Percentiles rank a stretch among this genome's conserved stretches.
These are phyloP conservation scores for Poeciliopsis gracilis DNA, from an alignment of 2,797 vertebrate species.

Conservation along the genomic window DNA sequence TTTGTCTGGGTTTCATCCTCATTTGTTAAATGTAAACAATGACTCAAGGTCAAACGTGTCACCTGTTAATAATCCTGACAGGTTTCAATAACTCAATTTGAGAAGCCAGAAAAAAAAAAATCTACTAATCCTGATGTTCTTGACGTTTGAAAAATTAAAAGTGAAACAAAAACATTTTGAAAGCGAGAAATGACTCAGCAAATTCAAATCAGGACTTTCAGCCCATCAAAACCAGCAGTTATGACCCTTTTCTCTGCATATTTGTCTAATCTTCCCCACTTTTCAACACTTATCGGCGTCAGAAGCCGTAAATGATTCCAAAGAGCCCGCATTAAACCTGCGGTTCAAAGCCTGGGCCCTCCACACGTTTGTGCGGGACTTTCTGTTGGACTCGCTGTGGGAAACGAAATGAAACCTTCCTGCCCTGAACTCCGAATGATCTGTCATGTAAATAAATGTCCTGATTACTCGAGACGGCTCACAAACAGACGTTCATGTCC, in stretches of 20 bases:
- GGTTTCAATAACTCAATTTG: not conserved
- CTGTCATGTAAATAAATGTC: not conserved
- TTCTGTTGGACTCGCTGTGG: not conserved
- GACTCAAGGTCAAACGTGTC: not conserved
- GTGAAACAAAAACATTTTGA: not conserved
- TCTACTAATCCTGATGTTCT: not conserved
- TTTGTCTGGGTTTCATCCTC: not conserved
- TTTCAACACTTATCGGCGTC: not conserved
- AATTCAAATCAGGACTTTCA: not conserved
- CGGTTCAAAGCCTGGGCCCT: not conserved
- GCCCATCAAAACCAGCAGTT: not conserved
- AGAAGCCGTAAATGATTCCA: not conserved
- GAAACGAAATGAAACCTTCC: not conserved
- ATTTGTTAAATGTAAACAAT: not conserved
- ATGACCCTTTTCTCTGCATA: not conserved
- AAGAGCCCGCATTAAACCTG: not conserved
- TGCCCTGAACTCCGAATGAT: slow-evolving; percentile 1
- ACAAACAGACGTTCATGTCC: not conserved
- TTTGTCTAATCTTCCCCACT: not conserved
- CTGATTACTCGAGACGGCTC: not conserved
- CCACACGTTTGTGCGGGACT: not conserved
- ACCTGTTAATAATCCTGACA: not conserved
- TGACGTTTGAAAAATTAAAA: not conserved
- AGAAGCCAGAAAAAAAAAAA: not conserved
- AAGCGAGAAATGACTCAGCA: not conserved